These are phyloP conservation scores for Chamaea fasciata DNA, from an alignment of 2,113 vertebrate genomes.

Conservation along the genomic window DNA sequence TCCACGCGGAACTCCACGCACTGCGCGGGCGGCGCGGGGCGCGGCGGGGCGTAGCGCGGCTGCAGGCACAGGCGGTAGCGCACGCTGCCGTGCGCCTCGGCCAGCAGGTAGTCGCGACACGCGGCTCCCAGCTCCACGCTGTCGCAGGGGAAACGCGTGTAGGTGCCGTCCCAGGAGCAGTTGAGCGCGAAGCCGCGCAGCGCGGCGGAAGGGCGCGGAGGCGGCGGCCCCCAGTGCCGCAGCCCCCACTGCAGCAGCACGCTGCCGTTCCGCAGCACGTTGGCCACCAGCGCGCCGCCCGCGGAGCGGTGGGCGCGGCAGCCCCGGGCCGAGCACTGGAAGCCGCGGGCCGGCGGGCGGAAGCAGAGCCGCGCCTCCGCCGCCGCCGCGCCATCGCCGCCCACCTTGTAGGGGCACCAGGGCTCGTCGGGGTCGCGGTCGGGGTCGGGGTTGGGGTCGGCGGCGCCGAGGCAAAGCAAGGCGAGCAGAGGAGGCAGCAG, in stretches of 20 bases:
- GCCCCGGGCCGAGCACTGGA: conserved; percentile 73
- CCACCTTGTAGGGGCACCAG: background rate
- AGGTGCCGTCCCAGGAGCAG: conserved; percentile 95
- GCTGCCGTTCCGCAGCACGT: conserved; percentile 86
- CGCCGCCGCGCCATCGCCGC: conserved; percentile 15
- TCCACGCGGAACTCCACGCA: conserved; percentile 89
- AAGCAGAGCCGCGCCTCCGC: conserved; percentile 79
- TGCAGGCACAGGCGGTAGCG: conserved; percentile 90
- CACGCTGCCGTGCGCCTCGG: conserved; percentile 87
- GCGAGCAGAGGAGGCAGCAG: background rate
- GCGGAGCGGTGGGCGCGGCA: conserved; percentile 75
- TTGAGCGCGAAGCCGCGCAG: conserved; percentile 82
- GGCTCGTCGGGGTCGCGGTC: background rate
- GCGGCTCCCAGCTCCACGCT: conserved; percentile 83
- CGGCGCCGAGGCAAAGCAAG: background rate
- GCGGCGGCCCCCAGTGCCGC: background rate
- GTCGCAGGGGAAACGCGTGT: conserved; percentile 90
- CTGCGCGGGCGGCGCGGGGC: conserved; percentile 56
- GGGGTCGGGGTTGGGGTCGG: background rate
- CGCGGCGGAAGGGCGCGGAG: background rate
- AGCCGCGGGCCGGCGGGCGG: conserved; percentile 75
- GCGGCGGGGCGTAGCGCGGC: conserved; percentile 56
- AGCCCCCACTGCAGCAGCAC: conserved; percentile 88
- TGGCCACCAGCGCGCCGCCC: conserved; percentile 78
- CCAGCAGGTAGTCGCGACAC: conserved; percentile 88